phyloP scores from a whole-genome alignment of 2,888 invertebrate species.

The Netelia fuscicornis region DNA sequence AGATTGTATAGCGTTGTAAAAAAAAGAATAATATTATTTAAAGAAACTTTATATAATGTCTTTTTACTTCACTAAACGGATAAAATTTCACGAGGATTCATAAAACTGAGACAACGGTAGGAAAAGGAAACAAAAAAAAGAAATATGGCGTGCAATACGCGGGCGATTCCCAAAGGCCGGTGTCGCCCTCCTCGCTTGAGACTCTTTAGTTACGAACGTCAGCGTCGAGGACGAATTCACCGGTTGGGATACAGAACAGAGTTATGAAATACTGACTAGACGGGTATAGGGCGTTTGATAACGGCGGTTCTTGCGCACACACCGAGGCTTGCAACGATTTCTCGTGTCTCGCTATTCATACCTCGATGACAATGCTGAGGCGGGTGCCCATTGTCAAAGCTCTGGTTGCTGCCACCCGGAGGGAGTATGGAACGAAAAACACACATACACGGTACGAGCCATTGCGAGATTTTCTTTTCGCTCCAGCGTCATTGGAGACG shows the following conservation, averaged over 20 bases:
- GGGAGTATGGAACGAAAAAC: neutral
- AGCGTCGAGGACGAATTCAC: neutral
- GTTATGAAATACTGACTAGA: conserved; percentile 32
- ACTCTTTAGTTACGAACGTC: neutral
- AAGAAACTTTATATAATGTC: neutral
- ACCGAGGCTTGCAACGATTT: neutral
- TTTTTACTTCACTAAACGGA: neutral
- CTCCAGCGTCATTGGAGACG: neutral
- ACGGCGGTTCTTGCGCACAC: conserved; percentile 7
- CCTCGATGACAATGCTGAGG: conserved; percentile 1
- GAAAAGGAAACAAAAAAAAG: neutral
- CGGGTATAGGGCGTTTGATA: conserved; percentile 39
- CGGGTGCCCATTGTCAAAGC: neutral
- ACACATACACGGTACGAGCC: neutral
- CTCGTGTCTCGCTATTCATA: neutral
- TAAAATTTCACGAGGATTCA: neutral
- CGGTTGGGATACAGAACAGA: conserved; percentile 2
- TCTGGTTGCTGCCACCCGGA: neutral
- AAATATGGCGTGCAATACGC: neutral
- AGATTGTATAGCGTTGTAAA: neutral
- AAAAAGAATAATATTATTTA: neutral
- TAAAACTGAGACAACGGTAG: neutral
- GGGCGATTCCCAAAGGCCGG: neutral
- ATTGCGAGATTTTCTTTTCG: neutral
- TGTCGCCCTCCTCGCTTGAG: neutral